Evolutionary conservation across 1,140 invertebrate species (phyloP).

Genomic region (Vanessa atalanta): DNA sequence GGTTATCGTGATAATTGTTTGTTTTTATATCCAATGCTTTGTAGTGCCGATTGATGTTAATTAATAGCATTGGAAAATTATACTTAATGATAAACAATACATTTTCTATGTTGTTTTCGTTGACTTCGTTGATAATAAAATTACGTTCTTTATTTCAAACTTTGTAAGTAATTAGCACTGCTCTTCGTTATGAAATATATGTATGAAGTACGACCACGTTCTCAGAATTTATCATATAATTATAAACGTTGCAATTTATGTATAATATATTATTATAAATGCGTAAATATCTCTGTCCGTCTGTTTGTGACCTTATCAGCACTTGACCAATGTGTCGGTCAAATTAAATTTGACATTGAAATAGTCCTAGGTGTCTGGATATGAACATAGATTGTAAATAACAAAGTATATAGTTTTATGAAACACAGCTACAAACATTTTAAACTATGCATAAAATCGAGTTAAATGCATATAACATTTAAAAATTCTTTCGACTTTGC

Average conservation of each 20-base stretch:
- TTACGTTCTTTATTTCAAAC: constrained; percentile 1
- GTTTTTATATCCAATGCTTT: constrained; percentile 48
- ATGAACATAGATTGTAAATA: too few species aligned
- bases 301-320: too few species aligned
- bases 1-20: constrained; percentile 60
- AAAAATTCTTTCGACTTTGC: not conserved
- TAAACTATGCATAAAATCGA: too few species aligned
- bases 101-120: constrained; percentile 5
- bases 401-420: too few species aligned
- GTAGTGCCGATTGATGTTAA: constrained; percentile 38
- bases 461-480: too few species aligned
- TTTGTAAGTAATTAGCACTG: not conserved
- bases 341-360: too few species aligned
- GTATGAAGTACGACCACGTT: not conserved
- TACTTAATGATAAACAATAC: constrained; percentile 9
- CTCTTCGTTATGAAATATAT: not conserved
- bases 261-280: too few species aligned
- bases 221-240: not conserved
- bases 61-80: constrained; percentile 20
- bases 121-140: not conserved
- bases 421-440: too few species aligned
- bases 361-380: too few species aligned
- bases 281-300: too few species aligned
- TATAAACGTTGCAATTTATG: too few species aligned
- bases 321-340: too few species aligned